Base-by-base conservation (phyloP, 2,113 vertebrate genomes). In the Speoplatyrhinus poulsoni region DNA sequence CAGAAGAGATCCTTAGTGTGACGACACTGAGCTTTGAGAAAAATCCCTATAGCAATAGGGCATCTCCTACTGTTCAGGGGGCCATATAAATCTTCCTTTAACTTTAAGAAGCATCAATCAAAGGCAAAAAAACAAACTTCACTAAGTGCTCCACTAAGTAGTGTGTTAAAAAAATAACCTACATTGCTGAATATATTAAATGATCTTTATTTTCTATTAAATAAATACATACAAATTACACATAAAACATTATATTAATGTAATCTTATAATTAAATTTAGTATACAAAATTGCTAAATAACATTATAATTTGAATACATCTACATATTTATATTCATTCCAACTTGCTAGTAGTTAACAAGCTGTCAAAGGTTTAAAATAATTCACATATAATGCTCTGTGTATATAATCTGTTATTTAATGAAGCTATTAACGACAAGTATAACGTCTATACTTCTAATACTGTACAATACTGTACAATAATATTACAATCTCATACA, bases 161-260 rank as follows among this genome's bases (percentile, higher is more conserved):
- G 5, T 5, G 36, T 41, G 36, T 41, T 41, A 61, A 16, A 16
- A 33, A 64, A 46, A 10, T 47, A 36, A 56, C 9, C 46, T 56
- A 0, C n/a, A 9, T 10, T 15, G 1, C 46, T 36, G 13, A 73
- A 68, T 41, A 55, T 60, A 73, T 70, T 72, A 73, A 46, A 56
- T 56, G 1, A 50, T 48, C 0, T 84, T 82, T 81, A 84, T 77
- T 84, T 8, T 0, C 49, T 17, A 69, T 1, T 60, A 16, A 4
- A 69, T 57, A 53, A 7, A 70, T 36, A 69, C 0, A 66, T 26
- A 3, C 36, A 41, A 41, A 41, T 41, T 41, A 41, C 7, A 41
- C 7, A 26, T 26, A 3, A 26, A 2, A 3, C 26, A 26, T 26
- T 26, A 26, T 26, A 26, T 26, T 26, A 26, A 26, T 26, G 26